Percentiles rank a stretch among this genome's conserved stretches.
Conservation (phyloP, 2,797 vertebrate genomes). For the Pelochelys cantorii region DNA sequence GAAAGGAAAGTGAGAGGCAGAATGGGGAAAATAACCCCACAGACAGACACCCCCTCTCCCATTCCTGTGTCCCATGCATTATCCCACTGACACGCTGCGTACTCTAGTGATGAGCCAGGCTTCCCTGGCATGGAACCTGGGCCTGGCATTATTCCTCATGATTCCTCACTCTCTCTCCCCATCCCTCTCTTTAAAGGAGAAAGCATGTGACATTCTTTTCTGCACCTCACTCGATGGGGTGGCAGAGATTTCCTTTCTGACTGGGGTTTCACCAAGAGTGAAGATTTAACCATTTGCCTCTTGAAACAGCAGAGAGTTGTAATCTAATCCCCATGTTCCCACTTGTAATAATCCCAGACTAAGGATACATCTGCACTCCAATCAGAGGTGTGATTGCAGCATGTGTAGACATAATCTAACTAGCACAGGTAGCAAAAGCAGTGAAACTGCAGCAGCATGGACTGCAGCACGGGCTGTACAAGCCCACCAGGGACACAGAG, state of each 20-base stretch:
- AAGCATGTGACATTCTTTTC: slow-evolving; percentile 6
- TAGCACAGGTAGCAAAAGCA: neutral
- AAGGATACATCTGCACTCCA: neutral
- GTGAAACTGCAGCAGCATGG: neutral
- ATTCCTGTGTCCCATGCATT: fast-evolving
- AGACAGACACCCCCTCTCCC: neutral
- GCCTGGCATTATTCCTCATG: neutral
- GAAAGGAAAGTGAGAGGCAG: slow-evolving; percentile 12
- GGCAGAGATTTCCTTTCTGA: neutral
- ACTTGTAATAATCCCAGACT: neutral
- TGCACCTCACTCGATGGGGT: neutral
- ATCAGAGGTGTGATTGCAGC: neutral
- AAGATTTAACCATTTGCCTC: slow-evolving; percentile 24
- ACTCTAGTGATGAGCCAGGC: neutral
- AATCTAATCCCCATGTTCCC: neutral
- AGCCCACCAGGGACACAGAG: neutral
- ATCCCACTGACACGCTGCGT: neutral
- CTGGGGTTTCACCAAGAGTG: neutral
- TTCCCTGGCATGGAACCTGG: neutral
- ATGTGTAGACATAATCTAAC: neutral
- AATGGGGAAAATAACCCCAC: neutral
- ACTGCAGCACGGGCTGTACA: neutral
- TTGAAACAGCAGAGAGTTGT: neutral
- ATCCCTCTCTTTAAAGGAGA: neutral
- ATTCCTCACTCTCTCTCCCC: neutral